Evolutionary conservation across 2,113 vertebrate genomes (phyloP).

Genomic region (Gavia stellata): DNA sequence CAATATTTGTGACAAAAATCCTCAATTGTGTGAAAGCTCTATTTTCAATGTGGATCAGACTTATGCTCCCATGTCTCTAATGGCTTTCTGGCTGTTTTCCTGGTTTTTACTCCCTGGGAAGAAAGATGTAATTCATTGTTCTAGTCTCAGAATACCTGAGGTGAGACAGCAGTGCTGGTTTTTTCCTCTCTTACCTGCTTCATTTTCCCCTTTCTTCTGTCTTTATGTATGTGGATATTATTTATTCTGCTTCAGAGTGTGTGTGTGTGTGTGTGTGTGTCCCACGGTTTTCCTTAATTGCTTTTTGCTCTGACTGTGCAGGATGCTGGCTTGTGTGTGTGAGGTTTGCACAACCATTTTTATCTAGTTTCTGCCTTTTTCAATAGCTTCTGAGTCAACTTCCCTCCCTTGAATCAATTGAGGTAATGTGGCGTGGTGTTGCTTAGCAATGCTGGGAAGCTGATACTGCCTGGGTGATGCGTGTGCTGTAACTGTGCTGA

Average conservation of each 20-base stretch:
- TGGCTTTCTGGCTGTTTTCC: not conserved
- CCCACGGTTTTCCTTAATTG: not conserved
- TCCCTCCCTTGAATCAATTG: slow-evolving; percentile 15
- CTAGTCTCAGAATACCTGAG: not conserved
- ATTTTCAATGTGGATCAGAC: not conserved
- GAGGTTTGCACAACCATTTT: not conserved
- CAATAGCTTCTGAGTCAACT: not conserved
- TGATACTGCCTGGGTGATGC: not conserved
- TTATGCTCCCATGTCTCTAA: not conserved
- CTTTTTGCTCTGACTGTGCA: not conserved
- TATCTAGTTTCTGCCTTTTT: slow-evolving; percentile 18
- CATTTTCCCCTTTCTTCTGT: not conserved
- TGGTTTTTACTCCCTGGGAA: not conserved
- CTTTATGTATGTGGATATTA: not conserved
- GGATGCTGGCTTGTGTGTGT: not conserved
- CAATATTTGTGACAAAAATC: not conserved
- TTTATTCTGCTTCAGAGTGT: not conserved
- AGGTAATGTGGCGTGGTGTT: slow-evolving; percentile 39
- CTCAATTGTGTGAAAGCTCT: not conserved
- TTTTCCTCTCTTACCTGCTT: not conserved
- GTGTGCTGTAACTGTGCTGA: not conserved
- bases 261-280: not conserved
- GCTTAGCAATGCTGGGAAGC: slow-evolving; percentile 53
- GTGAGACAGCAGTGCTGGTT: not conserved
- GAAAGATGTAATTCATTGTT: not conserved